A percentile compares a stretch with the other conserved stretches of the same genome.
phyloP scores from a whole-genome alignment of 2,797 vertebrate genomes.

The Enteromius anoplus region DNA sequence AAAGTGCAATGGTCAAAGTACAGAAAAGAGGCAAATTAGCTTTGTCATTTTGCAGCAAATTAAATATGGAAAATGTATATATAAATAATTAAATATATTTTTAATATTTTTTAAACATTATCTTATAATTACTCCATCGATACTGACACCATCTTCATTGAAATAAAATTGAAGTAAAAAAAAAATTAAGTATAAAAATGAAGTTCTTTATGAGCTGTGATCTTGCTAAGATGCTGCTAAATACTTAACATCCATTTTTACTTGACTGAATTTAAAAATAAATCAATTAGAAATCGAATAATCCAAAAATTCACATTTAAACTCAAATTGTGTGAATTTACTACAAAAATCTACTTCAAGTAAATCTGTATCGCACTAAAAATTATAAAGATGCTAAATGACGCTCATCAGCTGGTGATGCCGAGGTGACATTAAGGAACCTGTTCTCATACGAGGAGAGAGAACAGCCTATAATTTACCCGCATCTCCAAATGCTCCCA shows the following conservation, averaged over 20 bases:
- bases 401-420: slow-evolving; percentile 9
- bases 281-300: background rate
- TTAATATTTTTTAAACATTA: too few relatives aligned
- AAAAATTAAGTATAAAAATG: background rate
- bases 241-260: background rate
- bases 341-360: background rate
- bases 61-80: too few relatives aligned
- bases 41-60: too few relatives aligned
- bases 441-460: slow-evolving; percentile 41
- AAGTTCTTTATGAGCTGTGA: background rate
- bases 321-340: background rate
- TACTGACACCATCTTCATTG: background rate
- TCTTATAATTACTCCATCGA: too few relatives aligned
- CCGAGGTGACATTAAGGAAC: slow-evolving; percentile 38
- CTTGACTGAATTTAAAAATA: background rate
- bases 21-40: too few relatives aligned
- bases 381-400: slow-evolving; percentile 10
- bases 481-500: slow-evolving; percentile 69
- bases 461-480: slow-evolving; percentile 56
- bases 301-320: background rate
- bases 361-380: background rate
- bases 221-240: background rate
- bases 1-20: too few relatives aligned
- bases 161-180: background rate
- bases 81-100: too few relatives aligned